Base-by-base conservation (phyloP, 35 echinoderm and acorn worm genomes). In the Anneissia japonica region DNA sequence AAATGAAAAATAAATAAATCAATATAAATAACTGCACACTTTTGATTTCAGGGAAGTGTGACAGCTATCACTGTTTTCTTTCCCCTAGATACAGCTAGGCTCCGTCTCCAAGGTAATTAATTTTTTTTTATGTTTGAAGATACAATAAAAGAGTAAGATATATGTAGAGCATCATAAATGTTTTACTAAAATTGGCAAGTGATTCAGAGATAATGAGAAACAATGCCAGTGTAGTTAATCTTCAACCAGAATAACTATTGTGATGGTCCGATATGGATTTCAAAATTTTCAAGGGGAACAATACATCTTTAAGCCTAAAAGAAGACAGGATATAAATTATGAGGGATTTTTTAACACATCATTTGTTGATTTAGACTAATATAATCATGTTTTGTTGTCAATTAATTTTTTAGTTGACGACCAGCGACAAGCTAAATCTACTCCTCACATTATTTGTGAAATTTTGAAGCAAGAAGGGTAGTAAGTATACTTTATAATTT, bases 391-490 rank as follows among this genome's bases (percentile, higher is more conserved):
- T 34, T 56, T 0, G 33, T 21, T 77, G 84, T 31, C 73, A 41
- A 46, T 74, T 75, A 41, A 2, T 1, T 73, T 41, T 80, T 36
- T 46, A 97, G 91, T 97, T 88, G 95, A 97, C 89, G 95, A 93
- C n/a, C 90, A 93, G 37, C 40, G 95, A 41, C 32, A 81, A 46
- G 91, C 91, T 4, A 77, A 90, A 79, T 86, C 88, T 46, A 97
- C 95, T 30, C 87, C 87, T 19, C 46, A 84, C 28, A 80, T 97
- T 35, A 85, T 97, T 33, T 81, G 89, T 51, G 95, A 97, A 86
- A 97, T 97, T 38, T 56, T 86, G 9, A 85, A 79, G 46, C 91
- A 97, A 74, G 95, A 97, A 87, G 95, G 95, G 79, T 1, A 91
- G 95, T 97, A 90, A 93, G 94, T 97, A 76, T 29, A 36, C 0